Evolutionary conservation across 2,113 vertebrate genomes (phyloP), one percentile per base, ranked within the genome.

Genomic region (Leucosticte australis): DNA sequence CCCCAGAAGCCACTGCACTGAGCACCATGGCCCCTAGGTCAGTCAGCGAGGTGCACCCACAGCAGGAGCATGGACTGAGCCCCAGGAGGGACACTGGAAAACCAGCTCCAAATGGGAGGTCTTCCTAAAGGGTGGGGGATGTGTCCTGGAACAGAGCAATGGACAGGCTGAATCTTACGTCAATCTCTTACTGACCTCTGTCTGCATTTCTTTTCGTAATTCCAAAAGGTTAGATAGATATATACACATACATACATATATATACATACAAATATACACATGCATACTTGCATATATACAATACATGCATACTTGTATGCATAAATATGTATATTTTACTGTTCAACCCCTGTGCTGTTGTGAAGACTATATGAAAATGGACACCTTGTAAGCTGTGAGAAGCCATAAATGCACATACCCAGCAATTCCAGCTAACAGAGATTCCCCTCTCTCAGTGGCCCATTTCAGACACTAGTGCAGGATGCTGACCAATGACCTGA

Each of bases 11-110:
- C 44, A 14, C 64, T 35, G 24, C 8, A 3, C 11, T 16, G 53
- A 76, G 7, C 10, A 22, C 2, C 3, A 15, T 4, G 9, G 13
- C 4, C 5, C 7, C 44, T 5, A 6, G 44, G 23, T 17, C 15
- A 27, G 24, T 46, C 68, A 35, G 3, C 33, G 31, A 30, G 27
- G 24, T 44, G 14, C 13, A 63, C 10, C 49, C 26, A 59, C 9
- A 41, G 5, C 28, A 69, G 35, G 13, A 76, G 22, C 8, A 35
- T 0, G 8, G 9, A 8, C 5, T 52, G 9, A 57, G 26, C 11
- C 13, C 15, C 31, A 27, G 8, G 16, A 11, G 28, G 14, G 39
- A 59, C n/a, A 24, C 21, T 28, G 52, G 26, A 46, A 71, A 57
- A 49, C 30, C 11, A 10, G 39, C 46, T 67, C 17, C 18, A 62